Evolutionary conservation across 2,888 invertebrate species (phyloP), one percentile per base, ranked within the genome.

Genomic region (Elmis aenea): DNA sequence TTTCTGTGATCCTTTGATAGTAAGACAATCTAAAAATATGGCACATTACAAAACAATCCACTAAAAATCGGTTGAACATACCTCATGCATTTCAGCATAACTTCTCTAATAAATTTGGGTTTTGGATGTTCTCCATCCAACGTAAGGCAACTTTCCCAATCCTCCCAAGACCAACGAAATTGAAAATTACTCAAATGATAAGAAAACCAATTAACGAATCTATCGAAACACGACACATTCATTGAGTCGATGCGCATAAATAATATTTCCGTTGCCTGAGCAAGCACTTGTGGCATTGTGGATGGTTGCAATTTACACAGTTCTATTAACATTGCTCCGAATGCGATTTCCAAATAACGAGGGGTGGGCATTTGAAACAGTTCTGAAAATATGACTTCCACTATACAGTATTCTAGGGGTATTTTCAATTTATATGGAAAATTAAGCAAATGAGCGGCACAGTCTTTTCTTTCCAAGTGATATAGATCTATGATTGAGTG

Each of bases 101-200:
- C 90, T 68, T 99, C 97, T 48, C 83, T 77, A 34, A 96, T 86
- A 66, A 99, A 99, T 61, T 93, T 86, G 1, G 94, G 91, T 53
- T 93, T 86, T 0, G 96, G 96, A 68, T 92, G 88, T 57, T 94
- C 90, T 1, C 76, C 65, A 61, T 92, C 91, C 13, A 91, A 70
- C 46, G 83, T 77, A n/a, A 90, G 71, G 56, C 89, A 89, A 8
- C 83, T 81, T 59, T 87, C 86, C 93, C 93, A 93, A 60, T 93
- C 93, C 50, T 92, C 91, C 99, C 99, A 99, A 2, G 92, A 92
- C 97, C 97, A 99, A 33, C 94, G 83, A 66, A 94, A 99, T 68
- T 99, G 96, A 67, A 99, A 99, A 72, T 99, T 99, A 66, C 96
- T 96, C 68, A 99, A 75, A 69, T 99, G 97, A 66, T 97, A 97